phyloP scores from a whole-genome alignment of 2,113 vertebrate species.

The Eira barbara region DNA sequence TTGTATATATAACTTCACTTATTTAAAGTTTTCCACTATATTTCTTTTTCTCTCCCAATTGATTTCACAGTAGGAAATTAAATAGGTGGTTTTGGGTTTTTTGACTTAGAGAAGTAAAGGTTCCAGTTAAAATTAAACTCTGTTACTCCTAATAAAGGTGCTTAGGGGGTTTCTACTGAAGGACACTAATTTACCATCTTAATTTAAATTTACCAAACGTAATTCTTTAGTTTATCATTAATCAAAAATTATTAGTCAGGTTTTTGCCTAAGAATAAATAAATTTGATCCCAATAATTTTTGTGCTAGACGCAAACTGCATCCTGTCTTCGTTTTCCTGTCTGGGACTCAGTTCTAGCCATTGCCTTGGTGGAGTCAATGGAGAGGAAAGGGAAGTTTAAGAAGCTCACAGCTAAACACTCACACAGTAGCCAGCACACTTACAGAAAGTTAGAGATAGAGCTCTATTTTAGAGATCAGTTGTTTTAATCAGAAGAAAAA shows the following conservation, averaged over 20 bases:
- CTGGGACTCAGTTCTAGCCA: neutral
- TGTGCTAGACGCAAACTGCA: neutral
- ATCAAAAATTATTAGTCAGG: neutral
- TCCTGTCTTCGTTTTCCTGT: neutral
- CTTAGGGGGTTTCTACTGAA: neutral
- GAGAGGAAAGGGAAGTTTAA: neutral
- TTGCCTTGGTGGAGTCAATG: neutral
- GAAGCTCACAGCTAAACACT: neutral
- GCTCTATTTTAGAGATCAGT: neutral
- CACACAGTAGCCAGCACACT: neutral
- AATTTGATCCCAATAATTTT: neutral
- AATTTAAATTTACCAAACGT: neutral
- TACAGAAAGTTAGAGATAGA: neutral
- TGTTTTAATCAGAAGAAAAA: neutral
- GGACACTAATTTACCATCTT: neutral
- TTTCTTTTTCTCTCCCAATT: neutral
- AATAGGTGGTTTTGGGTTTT: neutral
- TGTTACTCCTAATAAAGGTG: neutral
- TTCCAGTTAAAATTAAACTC: neutral
- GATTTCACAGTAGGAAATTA: neutral
- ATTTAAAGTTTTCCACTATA: neutral
- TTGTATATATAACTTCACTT: neutral
- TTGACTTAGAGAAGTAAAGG: neutral
- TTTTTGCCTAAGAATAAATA: neutral
- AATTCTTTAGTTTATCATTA: neutral